These are phyloP conservation scores for Drosophila prostipennis DNA, from an alignment of 2,888 invertebrate genomes.

Conservation along the genomic window DNA sequence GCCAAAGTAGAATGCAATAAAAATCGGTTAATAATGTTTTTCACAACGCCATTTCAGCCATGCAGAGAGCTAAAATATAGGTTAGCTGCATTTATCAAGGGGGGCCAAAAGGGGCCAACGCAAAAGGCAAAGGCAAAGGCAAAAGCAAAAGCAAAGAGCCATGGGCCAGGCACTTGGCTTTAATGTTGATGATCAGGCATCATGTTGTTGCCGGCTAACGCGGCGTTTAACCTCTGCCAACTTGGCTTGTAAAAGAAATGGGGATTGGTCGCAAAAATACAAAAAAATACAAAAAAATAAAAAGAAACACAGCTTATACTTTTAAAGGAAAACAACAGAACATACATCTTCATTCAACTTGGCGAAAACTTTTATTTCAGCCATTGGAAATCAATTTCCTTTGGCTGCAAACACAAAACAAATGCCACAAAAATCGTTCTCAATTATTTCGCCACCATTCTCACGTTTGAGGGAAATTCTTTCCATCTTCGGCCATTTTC, in stretches of 20 bases:
- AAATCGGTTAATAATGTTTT: conserved; percentile 80
- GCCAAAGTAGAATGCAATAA: conserved; percentile 66
- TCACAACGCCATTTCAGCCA: conserved; percentile 77
- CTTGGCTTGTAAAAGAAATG: conserved; percentile 24
- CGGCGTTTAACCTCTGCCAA: conserved; percentile 70
- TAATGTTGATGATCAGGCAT: conserved; percentile 60
- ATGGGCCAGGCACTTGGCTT: conserved; percentile 46
- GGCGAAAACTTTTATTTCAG: conserved; percentile 15
- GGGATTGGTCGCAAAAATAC: conserved; percentile 13
- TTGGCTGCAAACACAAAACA: conserved; percentile 23
- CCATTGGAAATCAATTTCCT: conserved; percentile 42
- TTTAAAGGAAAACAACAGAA: too few relatives aligned
- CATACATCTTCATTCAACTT: conserved; percentile 39
- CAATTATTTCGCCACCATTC: conserved; percentile 43
- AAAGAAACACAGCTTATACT: neutral
- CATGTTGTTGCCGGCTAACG: conserved; percentile 53
- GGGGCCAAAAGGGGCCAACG: conserved; percentile 8
- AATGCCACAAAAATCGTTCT: conserved; percentile 39
- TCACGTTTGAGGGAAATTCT: conserved; percentile 42
- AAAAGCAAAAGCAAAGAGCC: conserved; percentile 18
- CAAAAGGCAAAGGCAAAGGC: neutral
- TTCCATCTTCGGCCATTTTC: conserved; percentile 17
- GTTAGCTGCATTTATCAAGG: conserved; percentile 67
- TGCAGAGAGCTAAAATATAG: conserved; percentile 71
- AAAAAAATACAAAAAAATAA: conserved; percentile 38